Base-by-base conservation (phyloP, 2,888 invertebrate species). In the Hermodice carunculata region DNA sequence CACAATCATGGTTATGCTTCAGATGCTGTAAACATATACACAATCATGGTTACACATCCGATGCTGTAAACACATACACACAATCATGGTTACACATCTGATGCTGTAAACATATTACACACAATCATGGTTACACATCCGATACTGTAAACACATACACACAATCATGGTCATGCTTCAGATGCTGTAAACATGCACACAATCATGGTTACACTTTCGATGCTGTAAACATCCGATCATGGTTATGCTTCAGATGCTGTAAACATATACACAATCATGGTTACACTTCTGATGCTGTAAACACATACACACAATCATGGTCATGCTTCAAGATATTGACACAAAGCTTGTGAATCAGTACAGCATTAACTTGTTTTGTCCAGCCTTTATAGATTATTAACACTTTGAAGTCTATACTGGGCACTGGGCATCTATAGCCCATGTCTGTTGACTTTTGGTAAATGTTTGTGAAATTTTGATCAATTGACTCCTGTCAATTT, bases 181-280 rank as follows among this genome's bases (percentile, higher is more conserved):
- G 72, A 11, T 79, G 52, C 84, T 85, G 76, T 11, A 70, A 69
- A 43, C 6, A 54, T 8, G 44, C 34, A 19, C n/a, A 46, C 24
- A 37, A 58, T 28, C 43, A 1, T 26, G 6, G 1, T 48, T 26
- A 26, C 14, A 22, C 3, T 22, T n/a, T 43, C 5, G 19, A 40
- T 34, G 3, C 11, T 17, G 42, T 14, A 57, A 28, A 32, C 8
- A 48, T 14, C 40, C 26, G 22, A 58, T 28, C 43, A 1, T 26
- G 6, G 1, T 48, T 26, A 26, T 14, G 19, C 3, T 22, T n/a
- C 42, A 3, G 19, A 40, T 34, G 3, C 11, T 17, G 31, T 29
- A 51, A 51, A 51, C 3, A 26, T 5, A n/a, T 8, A 3, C 14
- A 51, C 3, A 51, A n/a, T 51, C 29, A 29, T n/a, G 31, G 19